Evolutionary conservation across 1,140 invertebrate species (phyloP).

Genomic region (Heliconius nattereri): DNA sequence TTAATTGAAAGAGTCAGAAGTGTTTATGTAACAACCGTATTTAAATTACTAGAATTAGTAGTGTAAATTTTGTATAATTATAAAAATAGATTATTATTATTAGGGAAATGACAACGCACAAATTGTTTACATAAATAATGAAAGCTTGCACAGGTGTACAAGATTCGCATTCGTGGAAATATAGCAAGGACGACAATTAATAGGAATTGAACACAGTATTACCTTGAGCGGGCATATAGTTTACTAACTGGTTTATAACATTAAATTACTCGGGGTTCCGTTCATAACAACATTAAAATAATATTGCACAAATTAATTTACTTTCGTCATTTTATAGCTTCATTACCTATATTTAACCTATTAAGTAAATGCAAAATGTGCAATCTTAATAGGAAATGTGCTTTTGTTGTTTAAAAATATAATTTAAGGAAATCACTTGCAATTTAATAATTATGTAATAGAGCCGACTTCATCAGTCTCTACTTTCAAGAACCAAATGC

Average conservation of each 20-base stretch:
- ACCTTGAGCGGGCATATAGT: not conserved
- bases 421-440: not conserved
- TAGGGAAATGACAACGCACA: not conserved
- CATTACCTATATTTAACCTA: not conserved
- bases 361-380: constrained; percentile 1
- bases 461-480: not conserved
- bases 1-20: not conserved
- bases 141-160: not conserved
- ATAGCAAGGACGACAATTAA: not conserved
- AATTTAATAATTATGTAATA: not conserved
- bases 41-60: not conserved
- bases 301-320: constrained; percentile 5
- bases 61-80: not conserved
- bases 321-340: constrained; percentile 9
- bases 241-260: not conserved
- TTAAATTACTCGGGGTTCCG: not conserved
- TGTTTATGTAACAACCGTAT: not conserved
- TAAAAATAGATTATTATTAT: not conserved
- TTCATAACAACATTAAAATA: constrained; percentile 3
- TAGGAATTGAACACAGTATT: not conserved
- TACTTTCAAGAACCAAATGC: not conserved
- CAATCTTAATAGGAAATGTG: not conserved
- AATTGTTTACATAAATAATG: not conserved
- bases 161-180: not conserved
- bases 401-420: constrained; percentile 2